These are phyloP conservation scores for Rhinoptilus africanus DNA, from an alignment of 2,113 vertebrate species.

Conservation along the genomic window DNA sequence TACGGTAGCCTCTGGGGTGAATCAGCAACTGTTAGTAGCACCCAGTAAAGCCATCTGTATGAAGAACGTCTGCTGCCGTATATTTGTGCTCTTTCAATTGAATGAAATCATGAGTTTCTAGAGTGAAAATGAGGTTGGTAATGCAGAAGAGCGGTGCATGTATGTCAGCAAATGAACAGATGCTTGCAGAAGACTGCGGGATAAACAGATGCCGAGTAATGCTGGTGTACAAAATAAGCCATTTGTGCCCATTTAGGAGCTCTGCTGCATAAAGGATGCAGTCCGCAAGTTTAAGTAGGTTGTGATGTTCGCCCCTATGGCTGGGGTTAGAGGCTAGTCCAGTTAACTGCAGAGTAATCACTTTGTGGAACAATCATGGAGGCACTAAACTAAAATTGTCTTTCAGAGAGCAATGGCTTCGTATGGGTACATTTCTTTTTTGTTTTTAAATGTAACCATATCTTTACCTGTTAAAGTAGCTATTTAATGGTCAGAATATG, in stretches of 20 bases:
- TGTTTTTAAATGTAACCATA: background rate
- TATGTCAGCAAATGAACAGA: constrained; percentile 2
- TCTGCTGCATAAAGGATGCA: constrained; percentile 1
- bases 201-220: background rate
- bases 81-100: background rate
- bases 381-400: background rate
- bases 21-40: background rate
- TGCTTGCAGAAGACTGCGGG: background rate
- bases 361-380: background rate
- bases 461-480: constrained; percentile 25
- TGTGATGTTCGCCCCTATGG: constrained; percentile 14
- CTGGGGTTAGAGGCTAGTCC: constrained; percentile 2
- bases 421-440: background rate
- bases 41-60: background rate
- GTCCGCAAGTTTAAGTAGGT: constrained; percentile 4
- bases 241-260: constrained; percentile 14
- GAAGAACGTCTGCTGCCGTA: background rate
- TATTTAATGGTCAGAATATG: constrained; percentile 7
- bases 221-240: background rate
- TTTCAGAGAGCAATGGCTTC: background rate
- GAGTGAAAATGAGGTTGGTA: background rate
- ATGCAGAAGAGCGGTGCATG: background rate
- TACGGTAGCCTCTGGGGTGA: background rate
- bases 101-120: background rate
- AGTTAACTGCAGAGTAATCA: background rate